Evolutionary conservation across 2,888 invertebrate genomes (phyloP).

Genomic region (Chrysolina haemoptera): DNA sequence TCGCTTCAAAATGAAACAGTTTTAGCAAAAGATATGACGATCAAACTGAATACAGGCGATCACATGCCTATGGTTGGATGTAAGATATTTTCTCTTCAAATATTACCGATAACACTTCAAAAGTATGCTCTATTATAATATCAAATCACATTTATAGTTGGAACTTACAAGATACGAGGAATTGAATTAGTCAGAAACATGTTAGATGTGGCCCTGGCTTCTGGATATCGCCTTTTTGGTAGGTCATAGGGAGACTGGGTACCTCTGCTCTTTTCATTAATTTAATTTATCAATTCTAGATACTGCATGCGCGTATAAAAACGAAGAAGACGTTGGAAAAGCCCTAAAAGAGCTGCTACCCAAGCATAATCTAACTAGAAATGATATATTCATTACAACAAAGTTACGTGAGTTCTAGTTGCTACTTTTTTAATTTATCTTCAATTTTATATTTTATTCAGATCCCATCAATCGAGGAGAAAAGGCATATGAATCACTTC

Average conservation of each 20-base stretch:
- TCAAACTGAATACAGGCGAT: neutral
- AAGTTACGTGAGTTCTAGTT: constrained; percentile 77
- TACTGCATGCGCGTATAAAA: constrained; percentile 84
- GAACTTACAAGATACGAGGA: constrained; percentile 77
- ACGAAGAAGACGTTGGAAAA: constrained; percentile 79
- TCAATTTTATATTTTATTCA: constrained; percentile 59
- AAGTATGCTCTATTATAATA: too few species aligned
- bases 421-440: neutral
- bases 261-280: constrained; percentile 12
- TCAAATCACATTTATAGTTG: constrained; percentile 70
- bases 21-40: neutral
- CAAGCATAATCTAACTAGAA: constrained; percentile 74
- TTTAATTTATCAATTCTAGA: constrained; percentile 71
- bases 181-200: constrained; percentile 71
- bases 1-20: too few species aligned
- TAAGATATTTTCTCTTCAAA: neutral
- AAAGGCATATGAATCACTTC: constrained; percentile 71
- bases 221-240: constrained; percentile 84
- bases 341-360: constrained; percentile 78
- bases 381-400: constrained; percentile 85
- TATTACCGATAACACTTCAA: too few species aligned
- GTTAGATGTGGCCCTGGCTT: constrained; percentile 76
- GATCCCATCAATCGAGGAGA: constrained; percentile 76
- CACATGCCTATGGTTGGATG: neutral
- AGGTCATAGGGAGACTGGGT: constrained; percentile 53